A percentile compares a stretch with the other conserved stretches of the same genome.
These are phyloP conservation scores for Poecilia velifera DNA, from an alignment of 2,797 vertebrate genomes.

Conservation along the genomic window DNA sequence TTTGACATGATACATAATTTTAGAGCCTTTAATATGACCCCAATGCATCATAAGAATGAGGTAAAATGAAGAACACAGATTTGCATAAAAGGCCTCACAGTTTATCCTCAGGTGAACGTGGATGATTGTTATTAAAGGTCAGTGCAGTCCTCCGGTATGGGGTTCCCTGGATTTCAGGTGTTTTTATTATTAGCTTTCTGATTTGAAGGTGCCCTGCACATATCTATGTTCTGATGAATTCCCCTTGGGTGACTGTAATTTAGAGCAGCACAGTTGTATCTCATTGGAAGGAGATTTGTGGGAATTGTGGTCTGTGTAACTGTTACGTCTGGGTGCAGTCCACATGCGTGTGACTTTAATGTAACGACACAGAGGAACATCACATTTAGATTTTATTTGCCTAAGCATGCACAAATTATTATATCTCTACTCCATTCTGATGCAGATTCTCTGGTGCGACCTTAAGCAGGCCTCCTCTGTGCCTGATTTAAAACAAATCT, in stretches of 20 bases:
- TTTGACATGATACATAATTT: neutral
- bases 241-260: constrained; percentile 2
- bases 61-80: neutral
- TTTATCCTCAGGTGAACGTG: neutral
- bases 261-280: neutral
- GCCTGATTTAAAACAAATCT: neutral
- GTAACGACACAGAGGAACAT: neutral
- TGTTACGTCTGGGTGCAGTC: neutral
- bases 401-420: neutral
- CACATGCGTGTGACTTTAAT: neutral
- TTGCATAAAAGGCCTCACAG: neutral
- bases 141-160: neutral
- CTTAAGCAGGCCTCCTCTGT: neutral
- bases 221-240: neutral
- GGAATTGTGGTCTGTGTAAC: neutral
- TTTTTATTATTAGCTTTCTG: neutral
- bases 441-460: neutral
- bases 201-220: neutral
- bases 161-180: neutral
- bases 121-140: neutral
- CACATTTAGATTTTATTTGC: neutral
- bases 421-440: neutral
- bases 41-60: neutral
- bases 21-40: neutral
- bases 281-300: neutral